A percentile compares a stretch with the other conserved stretches of the same genome.
Conservation (phyloP, 2,888 invertebrate species). For the Protophormia terraenovae region DNA sequence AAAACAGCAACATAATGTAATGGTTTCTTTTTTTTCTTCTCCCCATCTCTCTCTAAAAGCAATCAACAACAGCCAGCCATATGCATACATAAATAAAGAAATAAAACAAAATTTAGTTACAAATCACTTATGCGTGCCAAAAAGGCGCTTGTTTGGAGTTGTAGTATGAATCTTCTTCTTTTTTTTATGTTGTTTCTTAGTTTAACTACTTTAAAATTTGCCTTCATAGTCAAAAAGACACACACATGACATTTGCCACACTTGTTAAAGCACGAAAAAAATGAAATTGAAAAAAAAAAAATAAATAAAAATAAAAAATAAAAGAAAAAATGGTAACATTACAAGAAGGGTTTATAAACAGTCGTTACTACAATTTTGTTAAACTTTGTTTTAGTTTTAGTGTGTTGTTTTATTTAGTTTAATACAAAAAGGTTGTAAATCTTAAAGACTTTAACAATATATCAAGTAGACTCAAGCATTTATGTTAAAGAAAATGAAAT, state of each 20-base stretch:
- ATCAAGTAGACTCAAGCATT: constrained; percentile 61
- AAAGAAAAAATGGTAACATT: too few relatives aligned
- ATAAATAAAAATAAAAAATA: too few relatives aligned
- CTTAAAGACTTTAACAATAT: constrained; percentile 61
- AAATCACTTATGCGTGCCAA: constrained; percentile 68
- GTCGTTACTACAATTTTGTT: constrained; percentile 20
- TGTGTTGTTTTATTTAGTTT: too few relatives aligned
- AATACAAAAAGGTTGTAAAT: constrained; percentile 63
- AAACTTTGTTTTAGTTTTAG: too few relatives aligned
- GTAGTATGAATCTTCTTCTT: not conserved
- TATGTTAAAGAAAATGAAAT: constrained; percentile 47
- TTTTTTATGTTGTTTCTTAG: not conserved
- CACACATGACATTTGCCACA: constrained; percentile 67
- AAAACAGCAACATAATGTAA: constrained; percentile 41
- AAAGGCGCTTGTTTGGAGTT: constrained; percentile 56
- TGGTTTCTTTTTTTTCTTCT: constrained; percentile 8
- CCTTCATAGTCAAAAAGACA: constrained; percentile 53
- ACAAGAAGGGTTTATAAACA: constrained; percentile 37
- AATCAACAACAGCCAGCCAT: not conserved
- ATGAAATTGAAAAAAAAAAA: constrained; percentile 11
- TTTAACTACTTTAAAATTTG: constrained; percentile 51
- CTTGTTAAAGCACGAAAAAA: constrained; percentile 59
- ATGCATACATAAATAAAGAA: constrained; percentile 49
- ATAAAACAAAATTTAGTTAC: constrained; percentile 67
- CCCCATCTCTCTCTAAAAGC: not conserved